These are phyloP conservation scores for Spodoptera exigua DNA, from an alignment of 2,888 invertebrate species.

Conservation along the genomic window DNA sequence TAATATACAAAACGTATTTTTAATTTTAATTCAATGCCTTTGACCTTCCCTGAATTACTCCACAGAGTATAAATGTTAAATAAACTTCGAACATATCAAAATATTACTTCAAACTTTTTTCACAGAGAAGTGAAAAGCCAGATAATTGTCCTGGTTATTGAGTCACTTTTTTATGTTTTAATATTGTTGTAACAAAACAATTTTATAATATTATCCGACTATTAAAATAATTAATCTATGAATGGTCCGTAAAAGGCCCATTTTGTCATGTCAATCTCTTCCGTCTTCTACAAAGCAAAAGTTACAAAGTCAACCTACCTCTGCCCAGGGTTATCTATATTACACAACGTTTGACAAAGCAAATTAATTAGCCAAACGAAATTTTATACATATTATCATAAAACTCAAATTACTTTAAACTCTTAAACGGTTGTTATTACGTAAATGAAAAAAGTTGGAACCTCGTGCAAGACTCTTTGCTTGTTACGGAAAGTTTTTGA, in stretches of 20 bases:
- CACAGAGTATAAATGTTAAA: slow-evolving; percentile 7
- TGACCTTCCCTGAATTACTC: slow-evolving; percentile 6
- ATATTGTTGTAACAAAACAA: slow-evolving; percentile 25
- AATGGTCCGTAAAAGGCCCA: slow-evolving; percentile 45
- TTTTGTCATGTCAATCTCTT: slow-evolving; percentile 61
- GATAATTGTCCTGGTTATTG: slow-evolving; percentile 7
- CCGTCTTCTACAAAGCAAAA: slow-evolving; percentile 40
- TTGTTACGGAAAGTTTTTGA: slow-evolving; percentile 17
- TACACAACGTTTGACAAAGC: slow-evolving; percentile 21
- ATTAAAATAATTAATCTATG: slow-evolving; percentile 60
- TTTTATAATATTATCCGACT: slow-evolving; percentile 31
- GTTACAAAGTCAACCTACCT: slow-evolving; percentile 53
- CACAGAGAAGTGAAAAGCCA: slow-evolving; percentile 15
- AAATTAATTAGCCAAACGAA: slow-evolving; percentile 19
- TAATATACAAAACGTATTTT: too few species aligned
- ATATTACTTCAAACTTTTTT: slow-evolving; percentile 7
- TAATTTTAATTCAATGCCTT: background rate
- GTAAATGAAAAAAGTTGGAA: slow-evolving; percentile 39
- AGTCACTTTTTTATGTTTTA: slow-evolving; percentile 37
- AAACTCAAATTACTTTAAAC: slow-evolving; percentile 26
- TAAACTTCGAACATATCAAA: slow-evolving; percentile 4
- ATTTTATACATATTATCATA: slow-evolving; percentile 26
- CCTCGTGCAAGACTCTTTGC: slow-evolving; percentile 25
- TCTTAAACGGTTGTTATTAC: slow-evolving; percentile 23
- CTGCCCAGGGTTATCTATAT: slow-evolving; percentile 28